A percentile compares a stretch with the other conserved stretches of the same genome.
Conservation (phyloP, 2,797 vertebrate genomes). For the Poliocrania exsul region DNA sequence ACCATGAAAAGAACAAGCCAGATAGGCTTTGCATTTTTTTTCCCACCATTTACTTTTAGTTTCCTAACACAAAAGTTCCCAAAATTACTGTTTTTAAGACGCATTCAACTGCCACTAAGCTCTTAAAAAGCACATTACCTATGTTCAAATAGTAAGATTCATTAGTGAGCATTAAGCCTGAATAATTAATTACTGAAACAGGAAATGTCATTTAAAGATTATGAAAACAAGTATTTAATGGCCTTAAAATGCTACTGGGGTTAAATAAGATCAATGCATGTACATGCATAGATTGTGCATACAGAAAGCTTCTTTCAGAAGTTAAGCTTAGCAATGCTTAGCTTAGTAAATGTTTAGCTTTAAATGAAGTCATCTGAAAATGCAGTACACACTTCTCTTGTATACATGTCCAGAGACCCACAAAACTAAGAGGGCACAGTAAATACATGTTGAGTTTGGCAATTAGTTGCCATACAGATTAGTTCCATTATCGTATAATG, state of each 20-base stretch:
- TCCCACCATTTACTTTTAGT: neutral
- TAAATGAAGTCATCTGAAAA: neutral
- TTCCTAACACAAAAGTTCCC: neutral
- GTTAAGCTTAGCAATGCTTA: neutral
- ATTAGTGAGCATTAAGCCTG: neutral
- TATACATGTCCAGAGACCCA: neutral
- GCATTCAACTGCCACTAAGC: neutral
- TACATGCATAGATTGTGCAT: neutral
- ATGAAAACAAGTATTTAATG: neutral
- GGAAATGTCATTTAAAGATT: neutral
- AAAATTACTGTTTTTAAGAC: neutral
- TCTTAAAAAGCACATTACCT: neutral
- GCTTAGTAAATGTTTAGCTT: neutral
- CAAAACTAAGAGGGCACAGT: neutral
- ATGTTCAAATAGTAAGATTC: neutral
- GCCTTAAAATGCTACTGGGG: neutral
- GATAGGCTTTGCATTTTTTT: neutral
- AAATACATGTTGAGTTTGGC: neutral
- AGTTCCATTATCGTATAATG: neutral
- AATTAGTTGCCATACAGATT: neutral
- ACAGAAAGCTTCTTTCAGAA: neutral
- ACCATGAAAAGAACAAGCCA: neutral
- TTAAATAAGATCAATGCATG: neutral
- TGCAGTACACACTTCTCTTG: neutral
- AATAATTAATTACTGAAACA: conserved; percentile 25